Evolutionary conservation across 2,113 vertebrate species (phyloP).

Genomic region (Anoura caudifer): DNA sequence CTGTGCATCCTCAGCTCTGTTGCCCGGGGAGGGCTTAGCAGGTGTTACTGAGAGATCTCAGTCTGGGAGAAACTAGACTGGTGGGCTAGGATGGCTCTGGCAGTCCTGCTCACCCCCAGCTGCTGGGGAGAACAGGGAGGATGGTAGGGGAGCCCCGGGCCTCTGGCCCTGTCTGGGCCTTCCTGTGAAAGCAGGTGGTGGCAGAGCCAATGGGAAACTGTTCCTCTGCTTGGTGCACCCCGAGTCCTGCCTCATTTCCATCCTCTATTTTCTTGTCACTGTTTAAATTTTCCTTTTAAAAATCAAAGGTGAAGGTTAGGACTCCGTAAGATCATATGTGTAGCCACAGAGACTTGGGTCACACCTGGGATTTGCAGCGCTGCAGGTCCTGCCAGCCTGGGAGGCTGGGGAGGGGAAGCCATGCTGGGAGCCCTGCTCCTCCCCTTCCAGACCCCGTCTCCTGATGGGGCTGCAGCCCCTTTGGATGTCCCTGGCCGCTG

Average conservation of each 20-base stretch:
- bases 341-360: neutral
- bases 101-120: neutral
- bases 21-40: neutral
- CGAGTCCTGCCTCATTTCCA: neutral
- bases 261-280: neutral
- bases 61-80: neutral
- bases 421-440: neutral
- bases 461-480: neutral
- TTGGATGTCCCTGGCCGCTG: neutral
- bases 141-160: neutral
- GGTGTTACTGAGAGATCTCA: neutral
- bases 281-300: conserved; percentile 24
- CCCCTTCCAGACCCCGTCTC: neutral
- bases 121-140: neutral
- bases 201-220: neutral
- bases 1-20: accelerated
- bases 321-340: neutral
- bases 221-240: neutral
- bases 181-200: neutral
- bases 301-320: conserved; percentile 22
- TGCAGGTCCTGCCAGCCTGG: neutral
- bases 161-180: neutral
- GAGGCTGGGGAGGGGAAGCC: neutral
- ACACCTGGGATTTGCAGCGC: neutral
- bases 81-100: neutral